phyloP scores from a whole-genome alignment of 2,888 invertebrate species.

The Eugnorisma glareosa region DNA sequence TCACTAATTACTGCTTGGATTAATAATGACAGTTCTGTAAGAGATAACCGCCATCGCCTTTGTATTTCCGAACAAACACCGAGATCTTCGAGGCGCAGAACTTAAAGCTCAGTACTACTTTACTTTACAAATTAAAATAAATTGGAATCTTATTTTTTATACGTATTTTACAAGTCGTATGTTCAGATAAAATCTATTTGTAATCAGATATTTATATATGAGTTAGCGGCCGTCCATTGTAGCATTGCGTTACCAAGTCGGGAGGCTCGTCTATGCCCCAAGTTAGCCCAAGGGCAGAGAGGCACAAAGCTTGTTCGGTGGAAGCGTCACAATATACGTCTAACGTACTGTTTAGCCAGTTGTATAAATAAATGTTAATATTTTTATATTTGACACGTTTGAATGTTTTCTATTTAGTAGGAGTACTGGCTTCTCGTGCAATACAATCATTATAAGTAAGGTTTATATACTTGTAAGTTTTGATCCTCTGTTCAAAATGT shows the following conservation, averaged over 20 bases:
- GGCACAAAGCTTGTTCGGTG: conserved; percentile 34
- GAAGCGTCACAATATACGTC: conserved; percentile 21
- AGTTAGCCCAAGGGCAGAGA: neutral
- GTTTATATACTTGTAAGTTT: conserved; percentile 38
- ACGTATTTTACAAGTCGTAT: conserved; percentile 3
- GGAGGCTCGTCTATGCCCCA: conserved; percentile 21
- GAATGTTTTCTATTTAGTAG: conserved; percentile 56
- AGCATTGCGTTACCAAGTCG: conserved; percentile 5
- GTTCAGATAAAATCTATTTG: conserved; percentile 7
- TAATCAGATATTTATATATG: conserved; percentile 13
- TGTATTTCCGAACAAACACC: neutral
- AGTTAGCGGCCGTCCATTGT: conserved; percentile 13
- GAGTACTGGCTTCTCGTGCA: conserved; percentile 36
- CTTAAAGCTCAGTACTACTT: neutral
- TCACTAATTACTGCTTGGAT: neutral
- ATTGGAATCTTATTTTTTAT: conserved; percentile 4
- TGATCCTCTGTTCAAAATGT: conserved; percentile 21
- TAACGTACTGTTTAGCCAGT: conserved; percentile 36
- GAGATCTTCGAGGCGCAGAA: neutral
- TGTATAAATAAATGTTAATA: conserved; percentile 54
- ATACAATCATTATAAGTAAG: conserved; percentile 53
- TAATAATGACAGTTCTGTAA: neutral
- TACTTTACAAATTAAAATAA: neutral
- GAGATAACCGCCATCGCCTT: neutral
- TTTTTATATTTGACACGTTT: conserved; percentile 65